Evolutionary conservation across 2,888 invertebrate species (phyloP).

Genomic region (Pimpla rufipes): DNA sequence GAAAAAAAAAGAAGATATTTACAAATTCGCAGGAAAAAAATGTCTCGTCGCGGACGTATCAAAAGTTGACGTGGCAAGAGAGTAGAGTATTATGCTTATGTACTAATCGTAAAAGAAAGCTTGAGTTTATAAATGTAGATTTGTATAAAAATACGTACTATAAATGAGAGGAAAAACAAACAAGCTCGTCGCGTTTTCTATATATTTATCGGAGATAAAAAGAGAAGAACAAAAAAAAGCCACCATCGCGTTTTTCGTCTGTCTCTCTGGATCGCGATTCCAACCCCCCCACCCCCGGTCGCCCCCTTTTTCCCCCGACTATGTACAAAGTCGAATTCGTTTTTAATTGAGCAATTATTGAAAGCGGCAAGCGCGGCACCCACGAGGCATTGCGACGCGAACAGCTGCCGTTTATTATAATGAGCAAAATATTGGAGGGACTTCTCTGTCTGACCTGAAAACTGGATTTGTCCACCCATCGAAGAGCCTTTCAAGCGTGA

Average conservation of each 20-base stretch:
- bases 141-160: conserved; percentile 62
- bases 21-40: conserved; percentile 54
- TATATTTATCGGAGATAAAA: neutral
- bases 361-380: conserved; percentile 64
- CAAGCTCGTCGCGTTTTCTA: conserved; percentile 28
- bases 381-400: conserved; percentile 63
- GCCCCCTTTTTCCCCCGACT: conserved; percentile 45
- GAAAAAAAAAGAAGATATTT: conserved; percentile 48
- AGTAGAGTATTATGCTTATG: conserved; percentile 52
- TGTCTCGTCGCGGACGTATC: conserved; percentile 29
- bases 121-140: conserved; percentile 44
- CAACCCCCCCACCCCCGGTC: neutral
- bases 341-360: conserved; percentile 71
- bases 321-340: conserved; percentile 66
- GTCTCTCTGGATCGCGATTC: neutral
- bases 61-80: conserved; percentile 50
- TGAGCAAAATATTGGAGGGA: conserved; percentile 81
- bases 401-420: conserved; percentile 69
- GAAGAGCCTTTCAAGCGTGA: conserved; percentile 38
- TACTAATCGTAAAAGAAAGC: conserved; percentile 40
- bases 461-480: conserved; percentile 68
- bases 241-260: conserved; percentile 1
- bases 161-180: conserved; percentile 45
- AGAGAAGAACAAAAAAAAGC: conserved; percentile 9
- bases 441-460: conserved; percentile 73